A percentile compares a stretch with the other conserved stretches of the same genome.
phyloP scores from a whole-genome alignment of 2,113 vertebrate genomes.

The Strix uralensis region DNA sequence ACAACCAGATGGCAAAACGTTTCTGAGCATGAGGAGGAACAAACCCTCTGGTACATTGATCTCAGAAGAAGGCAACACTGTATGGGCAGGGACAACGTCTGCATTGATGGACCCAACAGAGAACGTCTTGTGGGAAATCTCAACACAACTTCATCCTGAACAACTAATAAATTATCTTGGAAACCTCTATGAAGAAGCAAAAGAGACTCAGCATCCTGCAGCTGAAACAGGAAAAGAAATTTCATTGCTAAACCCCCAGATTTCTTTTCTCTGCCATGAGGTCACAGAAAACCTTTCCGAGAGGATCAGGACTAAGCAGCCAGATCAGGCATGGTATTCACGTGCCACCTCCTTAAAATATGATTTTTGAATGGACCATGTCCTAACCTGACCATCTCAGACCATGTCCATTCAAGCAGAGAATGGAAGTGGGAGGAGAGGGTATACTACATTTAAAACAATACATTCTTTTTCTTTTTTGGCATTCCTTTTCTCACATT shows the following conservation, averaged over 20 bases:
- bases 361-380: neutral
- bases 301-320: neutral
- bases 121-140: neutral
- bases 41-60: neutral
- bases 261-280: neutral
- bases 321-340: neutral
- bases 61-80: neutral
- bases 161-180: neutral
- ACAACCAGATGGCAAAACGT: too few species aligned
- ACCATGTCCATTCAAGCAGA: neutral
- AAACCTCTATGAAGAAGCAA: neutral
- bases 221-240: neutral
- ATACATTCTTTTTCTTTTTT: neutral
- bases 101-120: neutral
- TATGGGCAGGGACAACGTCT: rapidly evolving
- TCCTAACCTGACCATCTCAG: neutral
- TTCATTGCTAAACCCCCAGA: neutral
- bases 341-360: neutral
- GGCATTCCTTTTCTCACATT: neutral
- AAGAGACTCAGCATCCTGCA: neutral
- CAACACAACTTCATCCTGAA: neutral
- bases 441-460: neutral
- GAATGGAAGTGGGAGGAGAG: neutral
- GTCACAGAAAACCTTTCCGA: neutral
- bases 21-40: neutral